Percentiles rank a stretch among this genome's conserved stretches.
Evolutionary conservation across 1,140 invertebrate genomes (phyloP).

Genomic region (Pseudoatta argentina): DNA sequence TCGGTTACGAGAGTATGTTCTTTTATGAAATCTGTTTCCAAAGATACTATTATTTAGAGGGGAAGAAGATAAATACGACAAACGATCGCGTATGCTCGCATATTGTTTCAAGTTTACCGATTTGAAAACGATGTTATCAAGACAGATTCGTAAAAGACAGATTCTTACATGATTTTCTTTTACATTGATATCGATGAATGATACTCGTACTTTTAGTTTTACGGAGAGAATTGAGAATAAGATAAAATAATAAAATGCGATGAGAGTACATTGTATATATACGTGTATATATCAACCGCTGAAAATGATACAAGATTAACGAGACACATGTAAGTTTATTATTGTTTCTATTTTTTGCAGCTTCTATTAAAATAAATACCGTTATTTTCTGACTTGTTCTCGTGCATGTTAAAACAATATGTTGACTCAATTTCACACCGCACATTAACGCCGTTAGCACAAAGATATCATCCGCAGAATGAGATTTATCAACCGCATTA

Average conservation of each 20-base stretch:
- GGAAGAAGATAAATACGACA: not conserved
- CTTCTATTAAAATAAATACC: not conserved
- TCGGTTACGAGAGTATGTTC: not conserved
- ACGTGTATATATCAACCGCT: not conserved
- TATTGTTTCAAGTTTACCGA: conserved; percentile 6
- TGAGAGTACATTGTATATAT: too few species aligned
- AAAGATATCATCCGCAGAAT: conserved; percentile 32
- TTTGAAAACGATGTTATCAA: not conserved
- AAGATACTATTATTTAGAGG: conserved; percentile 7
- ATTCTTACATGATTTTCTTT: not conserved
- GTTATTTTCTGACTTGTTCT: not conserved
- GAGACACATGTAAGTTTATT: not conserved
- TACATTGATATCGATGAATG: not conserved
- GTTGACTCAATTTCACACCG: conserved; percentile 1
- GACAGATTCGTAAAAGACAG: not conserved
- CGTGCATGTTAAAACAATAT: not conserved
- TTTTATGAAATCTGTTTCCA: conserved; percentile 37
- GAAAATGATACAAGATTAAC: not conserved
- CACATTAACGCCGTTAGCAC: conserved; percentile 1
- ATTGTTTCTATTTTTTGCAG: not conserved
- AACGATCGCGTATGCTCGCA: conserved; percentile 24
- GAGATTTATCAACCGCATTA: conserved; percentile 46
- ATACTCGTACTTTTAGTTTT: not conserved
- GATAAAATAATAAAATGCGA: not conserved
- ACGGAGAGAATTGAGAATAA: not conserved